Percentiles rank a stretch among this genome's conserved stretches.
These are phyloP conservation scores for Elephantulus edwardii DNA, from an alignment of 2,113 vertebrate genomes.

Conservation along the genomic window DNA sequence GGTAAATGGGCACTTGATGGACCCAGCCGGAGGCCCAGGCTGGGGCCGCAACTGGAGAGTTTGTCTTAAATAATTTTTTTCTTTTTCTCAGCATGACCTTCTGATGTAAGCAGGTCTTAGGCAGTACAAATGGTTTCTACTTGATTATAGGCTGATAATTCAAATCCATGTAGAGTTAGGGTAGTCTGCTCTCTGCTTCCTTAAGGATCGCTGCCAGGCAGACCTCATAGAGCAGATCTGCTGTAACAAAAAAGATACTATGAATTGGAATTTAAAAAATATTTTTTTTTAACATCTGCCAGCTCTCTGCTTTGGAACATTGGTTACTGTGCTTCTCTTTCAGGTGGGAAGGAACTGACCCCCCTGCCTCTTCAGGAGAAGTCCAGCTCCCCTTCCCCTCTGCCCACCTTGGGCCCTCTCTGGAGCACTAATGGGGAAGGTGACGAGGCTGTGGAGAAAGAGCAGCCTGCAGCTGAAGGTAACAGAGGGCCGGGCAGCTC, in stretches of 20 bases:
- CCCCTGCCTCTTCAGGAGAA: conserved; percentile 61
- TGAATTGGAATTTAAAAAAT: too few relatives aligned
- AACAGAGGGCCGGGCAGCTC: background rate
- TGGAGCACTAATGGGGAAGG: conserved; percentile 67
- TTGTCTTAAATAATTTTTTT: background rate
- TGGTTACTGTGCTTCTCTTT: background rate
- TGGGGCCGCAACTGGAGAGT: background rate
- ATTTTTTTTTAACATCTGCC: too few relatives aligned
- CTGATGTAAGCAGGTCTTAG: too few relatives aligned
- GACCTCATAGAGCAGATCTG: too few relatives aligned
- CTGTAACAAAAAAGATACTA: too few relatives aligned
- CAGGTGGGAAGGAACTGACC: conserved; percentile 67
- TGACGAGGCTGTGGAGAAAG: conserved; percentile 54
- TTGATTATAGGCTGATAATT: too few relatives aligned
- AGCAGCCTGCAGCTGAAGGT: conserved; percentile 65
- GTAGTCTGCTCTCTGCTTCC: too few relatives aligned
- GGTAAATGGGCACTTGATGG: background rate
- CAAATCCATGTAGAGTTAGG: too few relatives aligned
- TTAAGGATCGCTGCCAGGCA: too few relatives aligned
- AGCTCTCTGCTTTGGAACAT: background rate
- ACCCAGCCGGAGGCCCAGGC: background rate
- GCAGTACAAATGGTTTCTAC: too few relatives aligned
- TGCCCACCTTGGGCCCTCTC: conserved; percentile 72
- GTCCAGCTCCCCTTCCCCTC: conserved; percentile 54
- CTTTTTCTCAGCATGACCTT: too few relatives aligned